Evolutionary conservation across 1,140 invertebrate species (phyloP), one percentile per base, ranked within the genome.

Genomic region (Bombus ignitus): DNA sequence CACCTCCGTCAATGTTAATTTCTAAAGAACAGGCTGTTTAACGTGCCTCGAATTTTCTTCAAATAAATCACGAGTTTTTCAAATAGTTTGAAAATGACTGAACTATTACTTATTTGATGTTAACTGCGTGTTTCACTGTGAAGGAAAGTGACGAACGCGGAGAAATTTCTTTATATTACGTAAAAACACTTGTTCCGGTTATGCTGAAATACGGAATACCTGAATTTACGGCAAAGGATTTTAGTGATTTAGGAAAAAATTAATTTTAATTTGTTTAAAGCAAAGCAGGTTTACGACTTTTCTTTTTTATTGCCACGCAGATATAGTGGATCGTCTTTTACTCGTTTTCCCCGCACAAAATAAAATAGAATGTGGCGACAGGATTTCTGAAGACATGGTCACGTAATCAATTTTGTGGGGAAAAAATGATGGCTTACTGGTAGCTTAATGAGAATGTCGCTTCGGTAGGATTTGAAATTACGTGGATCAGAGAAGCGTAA

Each of bases 371-470:
- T 66, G 18, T 32, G 32, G 35, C 53, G n/a, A 65, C 47, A 37
- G 35, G n/a, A 86, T 79, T 76, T 62, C 59, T 47, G 42, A 25
- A 32, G n/a, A 62, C 39, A 68, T 71, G 72, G 82, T 72, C 73
- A 66, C 25, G 71, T 65, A 71, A 89, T 89, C 81, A 73, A 83
- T 83, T 53, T 85, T 28, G 18, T 12, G 13, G 10, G 59, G 53
- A 77, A 86, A 83, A 77, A 81, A 81, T 32, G 53, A 28, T 15
- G 22, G 73, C 13, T 65, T 39, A 42, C 42, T 42, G 70, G 39
- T n/a, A 12, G 68, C 70, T 86, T 88, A 89, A 88, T 76, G 66
- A 88, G 84, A 76, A 86, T 47, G 75, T 76, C 73, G 68, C 57
- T 59, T 76, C 73, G 68, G 35, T 68, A 44, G 74, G 71, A 89